Evolutionary conservation across 2,888 invertebrate species (phyloP).

Genomic region (Rhodophaea formosa): DNA sequence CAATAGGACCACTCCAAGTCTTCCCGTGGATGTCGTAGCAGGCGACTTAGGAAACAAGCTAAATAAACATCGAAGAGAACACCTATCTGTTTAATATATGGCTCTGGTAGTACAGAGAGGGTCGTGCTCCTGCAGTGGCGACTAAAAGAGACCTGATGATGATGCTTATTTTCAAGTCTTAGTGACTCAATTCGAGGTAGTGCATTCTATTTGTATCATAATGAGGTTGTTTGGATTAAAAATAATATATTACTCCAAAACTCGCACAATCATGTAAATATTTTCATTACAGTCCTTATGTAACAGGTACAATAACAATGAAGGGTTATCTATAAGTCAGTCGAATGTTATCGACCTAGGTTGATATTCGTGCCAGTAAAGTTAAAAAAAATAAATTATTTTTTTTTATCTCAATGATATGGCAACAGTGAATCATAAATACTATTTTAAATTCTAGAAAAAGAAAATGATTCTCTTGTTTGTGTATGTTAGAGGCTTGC

Average conservation of each 20-base stretch:
- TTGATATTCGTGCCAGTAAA: not conserved
- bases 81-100: no score
- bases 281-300: not conserved
- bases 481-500: no score
- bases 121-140: no score
- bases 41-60: no score
- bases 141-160: no score
- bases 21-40: no score
- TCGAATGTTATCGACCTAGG: constrained; percentile 8
- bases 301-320: constrained; percentile 7
- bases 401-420: not conserved
- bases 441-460: not conserved
- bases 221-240: not conserved
- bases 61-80: no score
- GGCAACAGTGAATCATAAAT: not conserved
- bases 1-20: no score
- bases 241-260: not conserved
- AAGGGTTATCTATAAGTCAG: constrained; percentile 5
- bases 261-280: constrained; percentile 12
- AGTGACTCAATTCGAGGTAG: not conserved
- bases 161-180: no score
- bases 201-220: not conserved
- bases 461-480: no score
- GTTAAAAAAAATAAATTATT: not conserved
- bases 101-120: no score